Evolutionary conservation across 2,888 invertebrate genomes (phyloP).

Genomic region (Lepidochrysops patricia): DNA sequence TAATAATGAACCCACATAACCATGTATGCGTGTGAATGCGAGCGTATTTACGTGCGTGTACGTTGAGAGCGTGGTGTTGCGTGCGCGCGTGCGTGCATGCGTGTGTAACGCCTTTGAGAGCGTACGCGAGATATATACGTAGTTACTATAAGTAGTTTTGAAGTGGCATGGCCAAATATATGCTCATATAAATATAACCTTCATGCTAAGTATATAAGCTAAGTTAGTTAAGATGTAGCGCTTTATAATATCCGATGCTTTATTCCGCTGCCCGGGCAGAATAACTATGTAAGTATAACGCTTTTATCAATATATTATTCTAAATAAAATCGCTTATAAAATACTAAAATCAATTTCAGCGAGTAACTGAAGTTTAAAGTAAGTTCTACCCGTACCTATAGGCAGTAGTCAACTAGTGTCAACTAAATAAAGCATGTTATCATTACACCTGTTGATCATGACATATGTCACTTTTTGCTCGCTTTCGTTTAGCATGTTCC

Average conservation of each 20-base stretch:
- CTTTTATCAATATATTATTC: slow-evolving; percentile 7
- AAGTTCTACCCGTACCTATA: too few species aligned
- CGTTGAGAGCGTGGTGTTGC: too few species aligned
- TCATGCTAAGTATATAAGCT: slow-evolving; percentile 5
- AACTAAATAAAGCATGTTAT: not conserved
- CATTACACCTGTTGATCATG: not conserved
- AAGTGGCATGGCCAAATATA: slow-evolving; percentile 6
- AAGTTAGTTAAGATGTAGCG: slow-evolving; percentile 4
- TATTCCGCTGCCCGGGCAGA: slow-evolving; percentile 28
- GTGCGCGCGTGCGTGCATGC: not conserved
- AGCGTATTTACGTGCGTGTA: not conserved
- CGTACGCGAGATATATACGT: not conserved
- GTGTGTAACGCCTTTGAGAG: not conserved
- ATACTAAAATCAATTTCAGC: not conserved
- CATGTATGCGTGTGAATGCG: not conserved
- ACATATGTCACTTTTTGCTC: not conserved
- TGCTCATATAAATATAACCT: not conserved
- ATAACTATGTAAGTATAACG: slow-evolving; percentile 40
- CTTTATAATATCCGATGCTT: slow-evolving; percentile 11
- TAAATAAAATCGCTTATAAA: not conserved
- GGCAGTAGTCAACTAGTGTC: not conserved
- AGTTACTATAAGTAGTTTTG: not conserved
- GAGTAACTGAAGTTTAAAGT: slow-evolving; percentile 3
- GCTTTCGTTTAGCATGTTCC: not conserved
- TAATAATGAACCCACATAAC: not conserved